Evolutionary conservation across 2,113 vertebrate species (phyloP), one percentile per base, ranked within the genome.

Genomic region (Saiga tatarica): DNA sequence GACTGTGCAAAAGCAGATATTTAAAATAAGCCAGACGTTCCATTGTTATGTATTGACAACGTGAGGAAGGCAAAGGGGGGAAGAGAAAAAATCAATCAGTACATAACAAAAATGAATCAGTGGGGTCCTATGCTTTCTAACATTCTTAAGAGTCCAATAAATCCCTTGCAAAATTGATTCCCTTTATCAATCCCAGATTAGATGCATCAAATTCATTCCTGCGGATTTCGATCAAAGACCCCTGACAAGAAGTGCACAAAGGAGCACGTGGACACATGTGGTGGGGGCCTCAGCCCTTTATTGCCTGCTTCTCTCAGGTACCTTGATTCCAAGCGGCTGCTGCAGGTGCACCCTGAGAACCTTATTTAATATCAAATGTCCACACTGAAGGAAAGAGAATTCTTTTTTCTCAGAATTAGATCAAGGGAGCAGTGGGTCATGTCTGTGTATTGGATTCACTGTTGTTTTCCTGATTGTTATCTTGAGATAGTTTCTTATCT

Each of bases 131-230:
- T 25, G 55, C 50, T 53, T 89, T 62, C 47, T 8, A 87, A 87
- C 33, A 92, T 76, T 88, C 87, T 83, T 94, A 87, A 60, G 30
- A 96, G 15, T 91, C 64, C 14, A 60, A 96, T 60, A 91, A 78
- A 93, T 59, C 21, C 50, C 88, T 52, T 39, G 11, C 76, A 67
- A 93, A 94, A 82, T 10, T 13, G 19, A 94, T 47, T 83, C 45
- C 33, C 82, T 85, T 1, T 62, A 74, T 50, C 52, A 64, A 86
- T 64, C 95, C 88, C 83, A 87, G 83, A 84, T 83, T 50, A 60
- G 4, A n/a, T 6, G 12, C 16, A 7, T 1, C 64, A 47, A 39
- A 84, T 85, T 52, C 25, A 7, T 95, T 87, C 76, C 39, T 76
- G 21, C 1, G 30, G 82, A 79, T 57, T 79, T 67, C 3, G 52